Conservation (phyloP, 2,797 vertebrate genomes). For the Lutjanus campechanus region DNA sequence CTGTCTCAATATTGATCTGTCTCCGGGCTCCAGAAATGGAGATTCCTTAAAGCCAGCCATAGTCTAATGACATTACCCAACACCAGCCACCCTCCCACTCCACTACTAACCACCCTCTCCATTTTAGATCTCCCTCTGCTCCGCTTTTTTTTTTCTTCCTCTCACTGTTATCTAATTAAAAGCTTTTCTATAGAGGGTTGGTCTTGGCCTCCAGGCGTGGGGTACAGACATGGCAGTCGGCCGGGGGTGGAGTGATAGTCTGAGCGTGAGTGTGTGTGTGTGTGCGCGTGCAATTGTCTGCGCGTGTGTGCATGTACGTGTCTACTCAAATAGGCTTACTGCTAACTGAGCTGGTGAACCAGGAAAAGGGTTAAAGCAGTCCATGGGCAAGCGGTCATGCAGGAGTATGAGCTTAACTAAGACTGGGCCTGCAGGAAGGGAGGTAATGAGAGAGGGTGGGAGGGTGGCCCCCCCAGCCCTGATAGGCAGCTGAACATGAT, state of each 20-base stretch:
- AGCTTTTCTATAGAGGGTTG: conserved; percentile 60
- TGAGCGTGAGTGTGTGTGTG: background rate
- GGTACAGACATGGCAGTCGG: conserved; percentile 47
- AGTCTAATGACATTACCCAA: conserved; percentile 71
- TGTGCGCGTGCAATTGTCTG: background rate
- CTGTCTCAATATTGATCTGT: conserved; percentile 67
- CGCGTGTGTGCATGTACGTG: conserved; percentile 40
- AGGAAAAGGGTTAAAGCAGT: conserved; percentile 58
- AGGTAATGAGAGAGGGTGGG: conserved; percentile 61
- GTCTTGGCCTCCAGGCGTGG: conserved; percentile 54
- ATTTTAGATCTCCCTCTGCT: conserved; percentile 53
- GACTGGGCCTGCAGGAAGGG: conserved; percentile 44
- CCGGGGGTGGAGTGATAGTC: conserved; percentile 29
- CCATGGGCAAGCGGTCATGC: conserved; percentile 45
- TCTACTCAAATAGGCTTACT: conserved; percentile 63
- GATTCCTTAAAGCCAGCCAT: conserved; percentile 72
- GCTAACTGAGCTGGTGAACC: conserved; percentile 60
- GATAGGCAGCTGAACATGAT: conserved; percentile 73
- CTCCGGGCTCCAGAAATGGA: conserved; percentile 61
- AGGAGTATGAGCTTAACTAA: conserved; percentile 57
- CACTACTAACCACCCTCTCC: conserved; percentile 29
- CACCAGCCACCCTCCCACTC: conserved; percentile 16
- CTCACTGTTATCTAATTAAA: conserved; percentile 78
- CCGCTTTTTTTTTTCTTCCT: conserved; percentile 49
- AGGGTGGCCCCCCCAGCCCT: conserved; percentile 44